Evolutionary conservation across 2,113 vertebrate genomes (phyloP).

Genomic region (Pterocles gutturalis): DNA sequence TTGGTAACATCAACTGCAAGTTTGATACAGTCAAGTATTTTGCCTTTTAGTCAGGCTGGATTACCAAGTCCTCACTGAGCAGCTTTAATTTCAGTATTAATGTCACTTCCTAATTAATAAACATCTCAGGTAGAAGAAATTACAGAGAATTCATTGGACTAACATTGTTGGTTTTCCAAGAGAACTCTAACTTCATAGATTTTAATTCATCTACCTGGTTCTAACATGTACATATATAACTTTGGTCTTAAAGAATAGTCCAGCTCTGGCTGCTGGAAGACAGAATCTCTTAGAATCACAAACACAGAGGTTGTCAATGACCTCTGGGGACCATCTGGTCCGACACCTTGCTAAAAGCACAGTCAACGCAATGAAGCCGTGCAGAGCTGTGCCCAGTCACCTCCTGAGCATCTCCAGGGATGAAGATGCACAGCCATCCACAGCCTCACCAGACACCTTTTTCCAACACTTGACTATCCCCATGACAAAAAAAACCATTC

Average conservation of each 20-base stretch:
- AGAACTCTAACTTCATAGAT: neutral
- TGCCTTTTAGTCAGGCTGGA: neutral
- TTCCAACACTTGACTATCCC: neutral
- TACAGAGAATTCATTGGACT: neutral
- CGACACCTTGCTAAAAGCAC: neutral
- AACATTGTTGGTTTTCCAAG: neutral
- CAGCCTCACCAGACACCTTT: neutral
- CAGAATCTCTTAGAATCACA: neutral
- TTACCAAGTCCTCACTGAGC: neutral
- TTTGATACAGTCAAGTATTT: neutral
- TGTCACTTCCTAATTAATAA: neutral
- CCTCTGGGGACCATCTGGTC: neutral
- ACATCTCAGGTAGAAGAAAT: neutral
- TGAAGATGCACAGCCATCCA: neutral
- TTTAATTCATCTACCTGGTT: neutral
- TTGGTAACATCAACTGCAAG: neutral
- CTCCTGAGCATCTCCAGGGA: neutral
- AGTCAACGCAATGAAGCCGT: neutral
- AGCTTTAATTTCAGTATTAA: neutral
- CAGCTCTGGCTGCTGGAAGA: neutral
- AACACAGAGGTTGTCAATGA: neutral
- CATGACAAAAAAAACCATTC: neutral
- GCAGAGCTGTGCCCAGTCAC: neutral
- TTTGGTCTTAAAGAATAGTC: neutral
- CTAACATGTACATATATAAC: neutral